phyloP scores from a whole-genome alignment of 2,113 vertebrate genomes.

The Bagarius yarrelli region DNA sequence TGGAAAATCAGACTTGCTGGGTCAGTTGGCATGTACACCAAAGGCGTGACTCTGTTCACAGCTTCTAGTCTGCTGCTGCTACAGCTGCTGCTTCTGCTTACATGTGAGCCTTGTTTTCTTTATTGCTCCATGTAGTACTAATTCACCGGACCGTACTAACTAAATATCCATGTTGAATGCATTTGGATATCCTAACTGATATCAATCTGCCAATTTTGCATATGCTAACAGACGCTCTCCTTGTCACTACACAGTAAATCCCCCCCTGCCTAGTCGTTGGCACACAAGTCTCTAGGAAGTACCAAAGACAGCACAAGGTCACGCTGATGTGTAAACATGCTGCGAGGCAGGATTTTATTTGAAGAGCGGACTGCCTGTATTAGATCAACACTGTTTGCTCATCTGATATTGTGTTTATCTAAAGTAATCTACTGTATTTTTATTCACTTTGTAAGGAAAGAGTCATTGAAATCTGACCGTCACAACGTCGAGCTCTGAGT shows the following conservation, averaged over 20 bases:
- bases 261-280: background rate
- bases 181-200: conserved; percentile 41
- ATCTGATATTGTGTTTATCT: conserved; percentile 33
- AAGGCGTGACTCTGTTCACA: conserved; percentile 53
- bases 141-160: conserved; percentile 47
- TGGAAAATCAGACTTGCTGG: conserved; percentile 26
- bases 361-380: conserved; percentile 18
- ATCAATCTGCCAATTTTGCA: conserved; percentile 53
- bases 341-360: conserved; percentile 13
- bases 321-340: conserved; percentile 36
- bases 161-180: conserved; percentile 58
- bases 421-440: conserved; percentile 27
- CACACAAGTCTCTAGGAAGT: conserved; percentile 5
- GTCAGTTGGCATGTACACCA: conserved; percentile 55
- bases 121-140: conserved; percentile 58
- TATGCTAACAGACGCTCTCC: background rate
- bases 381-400: conserved; percentile 27
- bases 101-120: conserved; percentile 52
- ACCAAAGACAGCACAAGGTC: conserved; percentile 42
- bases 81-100: conserved; percentile 53
- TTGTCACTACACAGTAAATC: background rate
- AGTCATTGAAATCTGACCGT: background rate
- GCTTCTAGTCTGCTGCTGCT: conserved; percentile 42
- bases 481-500: background rate
- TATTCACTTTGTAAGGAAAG: conserved; percentile 6